A percentile compares a stretch with the other conserved stretches of the same genome.
Evolutionary conservation across 2,113 vertebrate species (phyloP).

Genomic region (Propithecus coquereli): DNA sequence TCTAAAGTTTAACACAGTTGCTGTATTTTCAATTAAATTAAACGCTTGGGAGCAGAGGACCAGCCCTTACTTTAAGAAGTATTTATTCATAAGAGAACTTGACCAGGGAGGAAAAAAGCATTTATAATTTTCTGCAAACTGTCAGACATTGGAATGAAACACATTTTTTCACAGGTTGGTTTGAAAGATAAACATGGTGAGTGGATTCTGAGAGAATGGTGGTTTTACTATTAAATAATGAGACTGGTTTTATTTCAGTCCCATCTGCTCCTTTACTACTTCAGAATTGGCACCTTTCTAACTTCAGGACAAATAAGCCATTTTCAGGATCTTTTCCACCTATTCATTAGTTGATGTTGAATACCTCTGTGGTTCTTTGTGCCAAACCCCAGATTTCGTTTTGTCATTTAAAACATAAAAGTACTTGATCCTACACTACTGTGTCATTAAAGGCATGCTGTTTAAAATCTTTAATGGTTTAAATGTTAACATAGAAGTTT

Average conservation of each 20-base stretch:
- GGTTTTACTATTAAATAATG: neutral
- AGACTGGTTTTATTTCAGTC: constrained; percentile 12
- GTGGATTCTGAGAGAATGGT: neutral
- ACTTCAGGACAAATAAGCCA: neutral
- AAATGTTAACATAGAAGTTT: neutral
- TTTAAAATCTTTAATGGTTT: constrained; percentile 12
- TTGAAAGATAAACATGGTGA: neutral
- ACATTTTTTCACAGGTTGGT: neutral
- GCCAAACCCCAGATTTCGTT: neutral
- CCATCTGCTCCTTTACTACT: neutral
- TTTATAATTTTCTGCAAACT: constrained; percentile 25
- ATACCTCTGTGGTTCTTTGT: neutral
- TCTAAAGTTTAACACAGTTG: neutral
- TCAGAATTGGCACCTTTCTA: neutral
- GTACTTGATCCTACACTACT: neutral
- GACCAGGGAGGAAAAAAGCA: neutral
- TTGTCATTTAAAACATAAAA: constrained; percentile 7
- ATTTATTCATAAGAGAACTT: neutral
- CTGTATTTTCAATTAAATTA: constrained; percentile 17
- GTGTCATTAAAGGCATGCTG: neutral
- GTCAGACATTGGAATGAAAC: neutral
- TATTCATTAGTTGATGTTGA: neutral
- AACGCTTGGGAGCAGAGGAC: neutral
- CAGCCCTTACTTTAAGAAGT: neutral
- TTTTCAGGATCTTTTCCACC: neutral